Conservation (phyloP, 2,113 vertebrate species). For the Nestor notabilis region DNA sequence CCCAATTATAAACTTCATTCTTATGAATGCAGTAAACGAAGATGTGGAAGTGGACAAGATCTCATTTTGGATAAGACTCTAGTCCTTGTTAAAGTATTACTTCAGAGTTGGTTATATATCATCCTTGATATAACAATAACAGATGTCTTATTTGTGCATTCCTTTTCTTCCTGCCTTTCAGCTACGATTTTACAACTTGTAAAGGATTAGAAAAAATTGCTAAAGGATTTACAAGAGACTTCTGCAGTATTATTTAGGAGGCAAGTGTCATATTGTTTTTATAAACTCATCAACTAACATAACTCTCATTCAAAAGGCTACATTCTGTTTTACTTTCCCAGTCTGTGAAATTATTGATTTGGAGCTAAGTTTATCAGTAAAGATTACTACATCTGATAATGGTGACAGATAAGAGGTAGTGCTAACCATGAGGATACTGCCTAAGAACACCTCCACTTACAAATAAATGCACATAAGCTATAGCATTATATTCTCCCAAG, state of each 20-base stretch:
- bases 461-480: not conserved
- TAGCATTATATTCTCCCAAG: not conserved
- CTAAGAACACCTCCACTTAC: not conserved
- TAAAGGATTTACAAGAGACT: slow-evolving; percentile 71
- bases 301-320: slow-evolving; percentile 11
- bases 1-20: slow-evolving; percentile 73
- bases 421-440: not conserved
- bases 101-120: slow-evolving; percentile 73
- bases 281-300: slow-evolving; percentile 57
- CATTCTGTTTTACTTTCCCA: slow-evolving; percentile 28
- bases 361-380: slow-evolving; percentile 15
- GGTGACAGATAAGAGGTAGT: not conserved
- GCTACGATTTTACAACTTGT: slow-evolving; percentile 73
- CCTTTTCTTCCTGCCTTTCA: slow-evolving; percentile 73
- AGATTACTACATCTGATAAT: slow-evolving; percentile 7
- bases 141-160: slow-evolving; percentile 76
- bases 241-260: slow-evolving; percentile 68
- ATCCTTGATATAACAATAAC: slow-evolving; percentile 78
- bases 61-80: slow-evolving; percentile 75
- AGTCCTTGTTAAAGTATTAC: slow-evolving; percentile 75
- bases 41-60: slow-evolving; percentile 60
- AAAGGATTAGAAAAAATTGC: slow-evolving; percentile 75
- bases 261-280: slow-evolving; percentile 67
- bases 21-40: slow-evolving; percentile 73
- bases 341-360: slow-evolving; percentile 34